Evolutionary conservation across 2,888 invertebrate genomes (phyloP), one percentile per base, ranked within the genome.

Genomic region (Brachycybe producta): DNA sequence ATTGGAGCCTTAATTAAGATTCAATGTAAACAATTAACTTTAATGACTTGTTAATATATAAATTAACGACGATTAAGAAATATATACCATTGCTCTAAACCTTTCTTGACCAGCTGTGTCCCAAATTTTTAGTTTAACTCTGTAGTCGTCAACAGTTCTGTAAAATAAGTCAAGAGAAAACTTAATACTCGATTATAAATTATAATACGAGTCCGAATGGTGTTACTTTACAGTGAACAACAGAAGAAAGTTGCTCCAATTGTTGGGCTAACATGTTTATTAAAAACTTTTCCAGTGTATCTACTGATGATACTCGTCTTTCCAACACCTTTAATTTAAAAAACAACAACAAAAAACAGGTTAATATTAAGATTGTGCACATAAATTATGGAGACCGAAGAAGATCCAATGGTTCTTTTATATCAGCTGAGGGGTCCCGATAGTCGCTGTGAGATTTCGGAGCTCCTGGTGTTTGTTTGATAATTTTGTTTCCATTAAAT

Each of bases 191-290:
- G n/a, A n/a, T n/a, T n/a, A n/a, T 15, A 23, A 8, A 27, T 39
- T 21, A 38, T 41, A 52, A 56, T 56, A 62, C 67, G 5, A 5
- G 40, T 11, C n/a, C 19, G 5, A 23, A 21, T 23, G 24, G 15
- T 43, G 42, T 13, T 41, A 78, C 78, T 46, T 60, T 77, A 79
- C 60, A 90, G 75, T 65, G 80, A 85, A 66, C 85, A 87, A 1
- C 82, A 84, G 68, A 86, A 87, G 72, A 88, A 90, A 0, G 86
- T 84, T 0, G 88, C 90, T 0, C 87, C 90, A 61, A 90, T 84
- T 3, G 90, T 90, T 1, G 87, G 85, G 24, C 80, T 80, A 49
- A 80, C 77, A 59, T 80, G 79, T 46, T 77, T 77, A 35, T 77
- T 79, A 66, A 82, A 81, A 65, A 78, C 75, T 60, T 84, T 83